A percentile compares a stretch with the other conserved stretches of the same genome.
These are phyloP conservation scores for Eumaeus atala DNA, from an alignment of 1,140 invertebrate genomes.

Conservation along the genomic window DNA sequence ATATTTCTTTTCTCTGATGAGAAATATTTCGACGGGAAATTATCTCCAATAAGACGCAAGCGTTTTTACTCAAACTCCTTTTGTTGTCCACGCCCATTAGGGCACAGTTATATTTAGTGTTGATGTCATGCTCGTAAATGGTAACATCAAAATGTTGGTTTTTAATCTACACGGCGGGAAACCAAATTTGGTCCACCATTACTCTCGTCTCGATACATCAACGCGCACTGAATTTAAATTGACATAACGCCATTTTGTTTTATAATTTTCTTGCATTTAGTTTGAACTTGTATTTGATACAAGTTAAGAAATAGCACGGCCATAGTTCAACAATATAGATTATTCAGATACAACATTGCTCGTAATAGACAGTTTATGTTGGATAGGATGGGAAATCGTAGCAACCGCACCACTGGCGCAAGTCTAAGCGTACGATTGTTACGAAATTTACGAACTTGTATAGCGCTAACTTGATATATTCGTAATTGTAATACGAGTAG, in stretches of 20 bases:
- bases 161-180: not conserved
- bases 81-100: not conserved
- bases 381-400: too few relatives aligned
- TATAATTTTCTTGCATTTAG: not conserved
- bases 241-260: conserved; percentile 2
- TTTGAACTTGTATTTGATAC: not conserved
- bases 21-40: not conserved
- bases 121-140: conserved; percentile 8
- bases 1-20: too few relatives aligned
- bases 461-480: too few relatives aligned
- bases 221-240: conserved; percentile 1
- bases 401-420: too few relatives aligned
- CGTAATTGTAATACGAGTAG: too few relatives aligned
- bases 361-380: too few relatives aligned
- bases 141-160: not conserved
- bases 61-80: not conserved
- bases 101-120: conserved; percentile 1
- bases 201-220: conserved; percentile 1
- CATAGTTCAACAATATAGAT: not conserved
- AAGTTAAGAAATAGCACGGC: conserved; percentile 3
- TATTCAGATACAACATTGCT: not conserved
- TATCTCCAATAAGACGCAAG: too few relatives aligned
- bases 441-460: too few relatives aligned
- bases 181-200: not conserved
- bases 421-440: too few relatives aligned